Conservation (phyloP, 2,888 invertebrate genomes). For the Hirtodrosophila histrioides region DNA sequence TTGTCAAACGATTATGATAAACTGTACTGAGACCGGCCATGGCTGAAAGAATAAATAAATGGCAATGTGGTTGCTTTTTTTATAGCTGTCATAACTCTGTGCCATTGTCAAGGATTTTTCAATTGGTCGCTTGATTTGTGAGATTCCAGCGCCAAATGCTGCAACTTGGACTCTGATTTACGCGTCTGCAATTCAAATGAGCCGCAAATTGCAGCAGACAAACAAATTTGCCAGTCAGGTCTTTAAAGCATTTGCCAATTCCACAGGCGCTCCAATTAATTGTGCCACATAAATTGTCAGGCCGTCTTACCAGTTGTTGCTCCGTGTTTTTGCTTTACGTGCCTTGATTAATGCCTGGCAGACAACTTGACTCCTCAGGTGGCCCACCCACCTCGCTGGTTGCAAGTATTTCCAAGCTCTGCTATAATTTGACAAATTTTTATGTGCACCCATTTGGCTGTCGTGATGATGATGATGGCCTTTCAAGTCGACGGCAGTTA, state of each 20-base stretch:
- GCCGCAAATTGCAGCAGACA: constrained; percentile 58
- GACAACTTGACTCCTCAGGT: constrained; percentile 53
- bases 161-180: constrained; percentile 52
- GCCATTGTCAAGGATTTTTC: constrained; percentile 45
- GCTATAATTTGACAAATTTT: constrained; percentile 66
- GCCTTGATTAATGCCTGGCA: constrained; percentile 64
- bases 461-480: constrained; percentile 19
- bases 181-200: constrained; percentile 64
- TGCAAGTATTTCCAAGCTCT: constrained; percentile 18
- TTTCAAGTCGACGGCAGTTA: constrained; percentile 31
- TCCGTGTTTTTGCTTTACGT: constrained; percentile 25
- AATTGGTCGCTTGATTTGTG: constrained; percentile 60
- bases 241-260: constrained; percentile 49
- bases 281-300: constrained; percentile 53
- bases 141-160: constrained; percentile 43
- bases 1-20: constrained; percentile 13
- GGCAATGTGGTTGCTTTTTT: constrained; percentile 13
- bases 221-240: constrained; percentile 11
- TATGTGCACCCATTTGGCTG: constrained; percentile 44
- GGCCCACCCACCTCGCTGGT: neutral
- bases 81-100: constrained; percentile 42
- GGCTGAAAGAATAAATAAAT: constrained; percentile 1
- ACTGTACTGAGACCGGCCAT: constrained; percentile 23
- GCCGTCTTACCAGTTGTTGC: constrained; percentile 26
- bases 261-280: constrained; percentile 54